These are phyloP conservation scores for Coilia nasus DNA, from an alignment of 2,797 vertebrate species.

Conservation along the genomic window DNA sequence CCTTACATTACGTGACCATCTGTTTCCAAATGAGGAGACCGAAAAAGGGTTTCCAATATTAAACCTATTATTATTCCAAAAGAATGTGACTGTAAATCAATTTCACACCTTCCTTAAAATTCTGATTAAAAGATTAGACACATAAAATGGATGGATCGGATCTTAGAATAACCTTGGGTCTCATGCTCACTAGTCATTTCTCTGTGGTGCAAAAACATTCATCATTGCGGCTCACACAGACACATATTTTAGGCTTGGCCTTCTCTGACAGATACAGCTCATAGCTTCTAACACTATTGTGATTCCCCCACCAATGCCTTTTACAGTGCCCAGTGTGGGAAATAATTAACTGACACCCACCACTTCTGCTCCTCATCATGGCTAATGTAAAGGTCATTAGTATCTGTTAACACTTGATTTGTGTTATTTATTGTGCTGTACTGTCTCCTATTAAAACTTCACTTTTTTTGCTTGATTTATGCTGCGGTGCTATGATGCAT, in stretches of 20 bases:
- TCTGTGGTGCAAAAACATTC: conserved; percentile 55
- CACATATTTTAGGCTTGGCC: conserved; percentile 39
- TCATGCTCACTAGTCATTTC: conserved; percentile 40
- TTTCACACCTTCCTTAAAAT: conserved; percentile 34
- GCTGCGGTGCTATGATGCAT: conserved; percentile 43
- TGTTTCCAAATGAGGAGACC: conserved; percentile 23
- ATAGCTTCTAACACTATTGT: conserved; percentile 52
- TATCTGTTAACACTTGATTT: conserved; percentile 68
- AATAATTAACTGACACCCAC: conserved; percentile 77
- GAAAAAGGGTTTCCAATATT: conserved; percentile 6
- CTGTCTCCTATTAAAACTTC: conserved; percentile 69
- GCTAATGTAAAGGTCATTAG: conserved; percentile 75
- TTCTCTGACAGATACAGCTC: conserved; percentile 39
- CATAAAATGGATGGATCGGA: conserved; percentile 42
- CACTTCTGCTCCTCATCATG: conserved; percentile 71
- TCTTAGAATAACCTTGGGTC: conserved; percentile 58
- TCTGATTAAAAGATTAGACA: conserved; percentile 46
- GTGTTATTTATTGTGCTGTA: conserved; percentile 70
- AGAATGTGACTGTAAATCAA: conserved; percentile 24
- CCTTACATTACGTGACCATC: background rate
- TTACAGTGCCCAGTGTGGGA: conserved; percentile 51
- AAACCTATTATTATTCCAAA: conserved; percentile 34
- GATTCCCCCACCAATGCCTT: conserved; percentile 47
- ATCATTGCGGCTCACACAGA: conserved; percentile 55
- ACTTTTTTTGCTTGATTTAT: conserved; percentile 63